Conservation (phyloP, 2,113 vertebrate genomes). For the Tangachromis dhanisi region DNA sequence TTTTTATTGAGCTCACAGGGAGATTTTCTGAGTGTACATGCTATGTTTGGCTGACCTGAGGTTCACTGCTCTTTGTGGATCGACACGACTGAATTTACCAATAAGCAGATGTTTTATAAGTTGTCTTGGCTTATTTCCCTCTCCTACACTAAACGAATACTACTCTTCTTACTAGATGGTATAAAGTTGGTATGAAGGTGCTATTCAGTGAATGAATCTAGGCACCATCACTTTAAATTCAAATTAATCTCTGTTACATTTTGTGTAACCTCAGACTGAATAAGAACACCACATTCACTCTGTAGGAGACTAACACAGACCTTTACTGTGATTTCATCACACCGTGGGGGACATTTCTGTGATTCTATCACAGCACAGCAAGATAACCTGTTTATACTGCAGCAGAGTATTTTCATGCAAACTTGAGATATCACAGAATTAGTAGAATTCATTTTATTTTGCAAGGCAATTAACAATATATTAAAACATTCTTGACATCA, state of each 20-base stretch:
- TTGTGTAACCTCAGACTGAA: not conserved
- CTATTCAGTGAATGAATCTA: fast-evolving
- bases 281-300: not conserved
- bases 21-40: not conserved
- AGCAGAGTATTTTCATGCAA: not conserved
- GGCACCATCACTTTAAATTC: not conserved
- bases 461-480: not conserved
- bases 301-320: not conserved
- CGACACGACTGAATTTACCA: not conserved
- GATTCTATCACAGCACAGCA: not conserved
- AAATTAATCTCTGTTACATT: not conserved
- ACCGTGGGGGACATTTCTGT: not conserved
- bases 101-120: not conserved
- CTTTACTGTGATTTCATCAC: not conserved
- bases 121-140: not conserved
- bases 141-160: not conserved
- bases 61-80: not conserved
- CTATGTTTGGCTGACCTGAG: not conserved
- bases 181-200: not conserved
- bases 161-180: not conserved
- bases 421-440: not conserved
- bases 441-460: not conserved
- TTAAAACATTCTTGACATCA: not conserved
- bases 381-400: not conserved
- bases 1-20: not conserved